Conservation (phyloP, 2,888 invertebrate species). For the Trissolcus japonicus region DNA sequence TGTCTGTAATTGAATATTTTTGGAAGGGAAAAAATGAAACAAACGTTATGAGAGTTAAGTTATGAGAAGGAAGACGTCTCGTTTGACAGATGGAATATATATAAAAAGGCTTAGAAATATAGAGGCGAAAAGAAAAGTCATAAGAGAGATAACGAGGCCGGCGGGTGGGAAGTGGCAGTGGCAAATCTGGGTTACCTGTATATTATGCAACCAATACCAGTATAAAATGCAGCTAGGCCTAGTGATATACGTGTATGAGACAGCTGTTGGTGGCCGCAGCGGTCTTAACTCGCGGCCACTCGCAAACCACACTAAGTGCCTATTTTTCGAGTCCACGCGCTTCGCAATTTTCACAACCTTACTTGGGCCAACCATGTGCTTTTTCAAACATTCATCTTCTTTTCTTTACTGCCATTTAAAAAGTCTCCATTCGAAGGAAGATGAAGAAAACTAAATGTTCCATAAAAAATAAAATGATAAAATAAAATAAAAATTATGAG, state of each 20-base stretch:
- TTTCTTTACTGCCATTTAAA: no score
- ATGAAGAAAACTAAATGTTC: no score
- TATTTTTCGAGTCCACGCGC: constrained; percentile 39
- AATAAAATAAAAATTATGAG: no score
- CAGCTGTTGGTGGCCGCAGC: constrained; percentile 35
- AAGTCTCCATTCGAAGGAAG: no score
- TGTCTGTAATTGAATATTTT: no score
- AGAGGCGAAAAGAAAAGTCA: constrained; percentile 48
- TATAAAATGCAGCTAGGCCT: constrained; percentile 35
- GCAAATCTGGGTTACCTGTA: constrained; percentile 58
- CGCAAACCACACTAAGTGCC: constrained; percentile 44
- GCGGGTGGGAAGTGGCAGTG: constrained; percentile 53
- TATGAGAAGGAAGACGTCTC: neutral
- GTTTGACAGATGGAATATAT: no score
- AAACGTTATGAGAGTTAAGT: neutral
- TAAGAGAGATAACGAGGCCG: constrained; percentile 56
- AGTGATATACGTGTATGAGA: constrained; percentile 46
- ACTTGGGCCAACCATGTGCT: no score
- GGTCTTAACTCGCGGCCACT: constrained; percentile 15
- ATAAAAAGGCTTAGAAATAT: constrained; percentile 25
- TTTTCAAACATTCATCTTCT: no score
- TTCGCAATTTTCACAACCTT: neutral
- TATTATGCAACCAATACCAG: constrained; percentile 56
- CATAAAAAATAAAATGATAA: no score
- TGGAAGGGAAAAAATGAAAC: neutral